phyloP scores from a whole-genome alignment of 2,888 invertebrate species.

The Hemithea aestivaria region DNA sequence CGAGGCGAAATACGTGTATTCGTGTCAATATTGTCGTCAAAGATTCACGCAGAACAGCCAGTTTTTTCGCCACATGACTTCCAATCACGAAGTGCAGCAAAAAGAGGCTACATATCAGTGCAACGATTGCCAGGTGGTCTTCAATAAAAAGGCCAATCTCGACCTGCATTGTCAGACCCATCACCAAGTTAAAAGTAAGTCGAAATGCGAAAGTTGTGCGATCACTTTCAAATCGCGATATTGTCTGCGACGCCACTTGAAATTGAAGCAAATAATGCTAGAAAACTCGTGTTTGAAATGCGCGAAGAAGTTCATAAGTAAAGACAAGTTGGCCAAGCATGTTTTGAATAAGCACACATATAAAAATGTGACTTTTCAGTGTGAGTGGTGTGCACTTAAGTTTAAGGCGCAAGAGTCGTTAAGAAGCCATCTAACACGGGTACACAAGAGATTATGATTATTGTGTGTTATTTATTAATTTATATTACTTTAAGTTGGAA shows the following conservation, averaged over 20 bases:
- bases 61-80: slow-evolving; percentile 69
- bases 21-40: slow-evolving; percentile 63
- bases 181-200: slow-evolving; percentile 60
- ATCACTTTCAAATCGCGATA: slow-evolving; percentile 69
- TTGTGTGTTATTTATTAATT: not conserved
- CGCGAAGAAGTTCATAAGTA: slow-evolving; percentile 61
- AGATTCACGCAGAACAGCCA: slow-evolving; percentile 70
- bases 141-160: slow-evolving; percentile 54
- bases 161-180: slow-evolving; percentile 63
- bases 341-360: slow-evolving; percentile 59
- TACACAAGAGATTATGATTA: slow-evolving; percentile 67
- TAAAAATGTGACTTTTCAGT: slow-evolving; percentile 60
- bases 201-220: slow-evolving; percentile 62
- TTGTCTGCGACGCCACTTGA: slow-evolving; percentile 63
- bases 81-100: slow-evolving; percentile 64
- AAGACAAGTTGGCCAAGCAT: slow-evolving; percentile 58
- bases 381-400: slow-evolving; percentile 60
- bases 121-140: slow-evolving; percentile 64
- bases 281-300: slow-evolving; percentile 67
- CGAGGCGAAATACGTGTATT: slow-evolving; percentile 57
- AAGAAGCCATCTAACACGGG: slow-evolving; percentile 53
- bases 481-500: not conserved
- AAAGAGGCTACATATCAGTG: slow-evolving; percentile 60
- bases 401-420: slow-evolving; percentile 64
- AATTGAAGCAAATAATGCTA: slow-evolving; percentile 56